Conservation (phyloP, 2,888 invertebrate species). For the Belgica antarctica region DNA sequence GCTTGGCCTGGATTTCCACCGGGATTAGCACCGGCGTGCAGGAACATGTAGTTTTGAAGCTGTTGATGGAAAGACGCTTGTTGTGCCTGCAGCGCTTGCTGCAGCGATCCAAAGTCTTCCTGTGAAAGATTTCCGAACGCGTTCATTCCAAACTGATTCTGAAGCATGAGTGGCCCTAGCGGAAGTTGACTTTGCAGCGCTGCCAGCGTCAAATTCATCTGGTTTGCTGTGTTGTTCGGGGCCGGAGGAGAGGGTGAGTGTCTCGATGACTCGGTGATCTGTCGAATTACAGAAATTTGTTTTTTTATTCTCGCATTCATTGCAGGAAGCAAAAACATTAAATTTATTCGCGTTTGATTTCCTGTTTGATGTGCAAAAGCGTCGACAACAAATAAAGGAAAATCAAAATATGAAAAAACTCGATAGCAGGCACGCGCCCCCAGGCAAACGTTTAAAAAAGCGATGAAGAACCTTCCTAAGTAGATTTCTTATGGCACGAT, state of each 20-base stretch:
- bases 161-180: slow-evolving; percentile 50
- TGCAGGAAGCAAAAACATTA: slow-evolving; percentile 34
- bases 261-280: slow-evolving; percentile 45
- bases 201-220: slow-evolving; percentile 47
- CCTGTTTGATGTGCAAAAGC: slow-evolving; percentile 34
- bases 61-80: slow-evolving; percentile 49
- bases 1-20: slow-evolving; percentile 47
- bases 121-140: slow-evolving; percentile 49
- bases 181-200: slow-evolving; percentile 49
- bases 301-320: slow-evolving; percentile 15
- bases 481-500: slow-evolving; percentile 17
- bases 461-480: slow-evolving; percentile 6
- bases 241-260: slow-evolving; percentile 45
- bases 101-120: slow-evolving; percentile 47
- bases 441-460: slow-evolving; percentile 23
- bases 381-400: slow-evolving; percentile 8
- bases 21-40: slow-evolving; percentile 22
- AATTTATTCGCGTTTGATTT: slow-evolving; percentile 32
- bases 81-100: slow-evolving; percentile 49
- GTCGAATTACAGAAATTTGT: not conserved
- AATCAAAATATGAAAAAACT: slow-evolving; percentile 18
- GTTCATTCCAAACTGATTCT: slow-evolving; percentile 49
- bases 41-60: slow-evolving; percentile 39
- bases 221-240: slow-evolving; percentile 48
- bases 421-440: slow-evolving; percentile 42